phyloP scores from a whole-genome alignment of 2,113 vertebrate genomes.

The Gopherus evgoodei region DNA sequence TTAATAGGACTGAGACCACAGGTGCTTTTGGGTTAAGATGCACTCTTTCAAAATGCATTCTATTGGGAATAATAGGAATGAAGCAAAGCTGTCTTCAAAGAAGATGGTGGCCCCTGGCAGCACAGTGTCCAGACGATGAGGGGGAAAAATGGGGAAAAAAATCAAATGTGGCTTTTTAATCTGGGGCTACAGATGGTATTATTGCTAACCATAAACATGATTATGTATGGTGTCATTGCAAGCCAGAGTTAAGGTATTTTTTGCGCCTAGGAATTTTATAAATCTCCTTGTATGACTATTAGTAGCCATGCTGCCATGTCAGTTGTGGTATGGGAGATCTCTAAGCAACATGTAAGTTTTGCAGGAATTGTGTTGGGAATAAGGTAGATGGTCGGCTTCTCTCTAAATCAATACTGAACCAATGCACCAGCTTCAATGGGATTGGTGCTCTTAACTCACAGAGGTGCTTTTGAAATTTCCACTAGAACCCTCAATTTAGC shows the following conservation, averaged over 20 bases:
- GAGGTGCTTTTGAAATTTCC: not conserved
- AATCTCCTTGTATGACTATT: not conserved
- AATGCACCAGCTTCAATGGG: rapidly evolving
- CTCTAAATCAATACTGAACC: not conserved
- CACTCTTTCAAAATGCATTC: not conserved
- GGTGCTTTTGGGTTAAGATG: not conserved
- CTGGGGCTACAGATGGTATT: not conserved
- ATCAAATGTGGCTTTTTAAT: not conserved
- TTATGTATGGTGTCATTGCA: not conserved
- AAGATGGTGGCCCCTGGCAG: not conserved
- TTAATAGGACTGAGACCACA: not conserved
- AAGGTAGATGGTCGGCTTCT: not conserved
- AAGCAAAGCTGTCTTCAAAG: not conserved
- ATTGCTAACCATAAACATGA: not conserved
- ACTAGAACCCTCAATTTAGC: not conserved
- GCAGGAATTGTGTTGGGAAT: not conserved
- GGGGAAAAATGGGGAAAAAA: not conserved
- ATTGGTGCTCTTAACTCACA: not conserved
- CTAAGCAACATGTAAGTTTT: rapidly evolving
- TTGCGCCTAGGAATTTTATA: not conserved
- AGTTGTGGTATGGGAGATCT: not conserved
- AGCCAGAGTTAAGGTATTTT: not conserved
- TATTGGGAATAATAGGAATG: not conserved
- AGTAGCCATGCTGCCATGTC: not conserved
- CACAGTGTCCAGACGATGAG: rapidly evolving